Evolutionary conservation across 2,797 vertebrate species (phyloP), one percentile per base, ranked within the genome.

Genomic region (Thaleichthys pacificus): DNA sequence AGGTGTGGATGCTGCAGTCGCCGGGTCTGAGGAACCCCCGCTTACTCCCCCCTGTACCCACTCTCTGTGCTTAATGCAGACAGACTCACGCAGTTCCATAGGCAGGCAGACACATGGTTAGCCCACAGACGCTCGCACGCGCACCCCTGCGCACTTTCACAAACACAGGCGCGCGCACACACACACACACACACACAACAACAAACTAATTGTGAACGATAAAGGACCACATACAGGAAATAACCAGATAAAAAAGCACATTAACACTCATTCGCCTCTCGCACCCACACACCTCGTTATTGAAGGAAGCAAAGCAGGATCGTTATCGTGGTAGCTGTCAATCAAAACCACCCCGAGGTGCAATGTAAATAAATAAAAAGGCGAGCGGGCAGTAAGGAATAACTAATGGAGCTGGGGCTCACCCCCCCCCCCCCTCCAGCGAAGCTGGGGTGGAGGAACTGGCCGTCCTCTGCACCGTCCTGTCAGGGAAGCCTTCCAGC

Each of bases 361-460:
- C 74, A 76, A 51, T 68, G 73, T 78, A 74, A 83, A 83, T 75
- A 78, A 82, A 88, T 80, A 75, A 71, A 85, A 79, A 68, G 47
- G 35, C 42, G 51, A 66, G 64, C 68, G 77, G 32, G 3, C 4
- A 32, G 32, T 5, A 5, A 83, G 77, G 85, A 83, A 86, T 86
- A 86, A 79, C 81, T 60, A 72, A 22, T 61, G 75, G 80, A 78
- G 68, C 66, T 66, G 32, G 80, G 79, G 78, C 26, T 26, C 26
- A 2, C 26, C 26, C 1, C 3, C 26, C 26, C 26, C 26, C 24
- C 56, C 17, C 8, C 19, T 3, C 30, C 49, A 78, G 82, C 49
- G 32, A 22, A 38, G 74, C 67, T 7, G 61, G 6, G 60, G 61
- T 69, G 32, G 32, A 32, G 32, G 32, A 32, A 4, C 32, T 32